Conservation (phyloP, 2,888 invertebrate genomes). For the Plebejus anna region DNA sequence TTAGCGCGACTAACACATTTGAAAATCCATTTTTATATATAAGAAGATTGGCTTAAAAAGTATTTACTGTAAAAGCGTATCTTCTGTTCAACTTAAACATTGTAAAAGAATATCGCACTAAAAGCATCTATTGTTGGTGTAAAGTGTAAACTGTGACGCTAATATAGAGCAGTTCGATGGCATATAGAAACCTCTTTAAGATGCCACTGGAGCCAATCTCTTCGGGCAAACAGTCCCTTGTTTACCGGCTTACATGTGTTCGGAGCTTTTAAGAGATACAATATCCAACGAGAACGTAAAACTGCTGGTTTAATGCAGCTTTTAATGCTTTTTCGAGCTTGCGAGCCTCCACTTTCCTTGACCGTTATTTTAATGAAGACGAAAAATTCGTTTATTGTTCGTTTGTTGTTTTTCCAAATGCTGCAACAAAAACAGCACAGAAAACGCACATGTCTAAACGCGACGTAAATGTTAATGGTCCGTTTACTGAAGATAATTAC, state of each 20-base stretch:
- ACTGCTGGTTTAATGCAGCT: slow-evolving; percentile 20
- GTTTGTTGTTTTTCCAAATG: too few species aligned
- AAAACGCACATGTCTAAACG: too few species aligned
- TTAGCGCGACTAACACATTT: too few species aligned
- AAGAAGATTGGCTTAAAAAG: background rate
- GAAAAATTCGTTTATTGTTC: background rate
- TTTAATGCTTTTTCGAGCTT: slow-evolving; percentile 14
- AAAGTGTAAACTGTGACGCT: slow-evolving; percentile 18
- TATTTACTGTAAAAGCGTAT: background rate
- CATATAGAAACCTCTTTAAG: slow-evolving; percentile 25
- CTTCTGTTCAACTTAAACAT: background rate
- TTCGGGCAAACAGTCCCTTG: slow-evolving; percentile 38
- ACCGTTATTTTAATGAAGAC: slow-evolving; percentile 7
- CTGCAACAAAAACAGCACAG: too few species aligned
- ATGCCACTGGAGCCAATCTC: slow-evolving; percentile 37
- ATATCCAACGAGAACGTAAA: slow-evolving; percentile 35
- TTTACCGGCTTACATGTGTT: slow-evolving; percentile 37
- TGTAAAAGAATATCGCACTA: slow-evolving; percentile 17
- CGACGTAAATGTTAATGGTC: too few species aligned
- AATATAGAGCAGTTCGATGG: slow-evolving; percentile 18
- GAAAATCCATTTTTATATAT: too few species aligned
- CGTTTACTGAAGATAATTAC: too few species aligned
- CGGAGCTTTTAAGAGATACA: slow-evolving; percentile 38
- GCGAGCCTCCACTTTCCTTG: background rate
- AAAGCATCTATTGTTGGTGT: slow-evolving; percentile 10